phyloP scores from a whole-genome alignment of 2,113 vertebrate species.

The Spermophilus dauricus region DNA sequence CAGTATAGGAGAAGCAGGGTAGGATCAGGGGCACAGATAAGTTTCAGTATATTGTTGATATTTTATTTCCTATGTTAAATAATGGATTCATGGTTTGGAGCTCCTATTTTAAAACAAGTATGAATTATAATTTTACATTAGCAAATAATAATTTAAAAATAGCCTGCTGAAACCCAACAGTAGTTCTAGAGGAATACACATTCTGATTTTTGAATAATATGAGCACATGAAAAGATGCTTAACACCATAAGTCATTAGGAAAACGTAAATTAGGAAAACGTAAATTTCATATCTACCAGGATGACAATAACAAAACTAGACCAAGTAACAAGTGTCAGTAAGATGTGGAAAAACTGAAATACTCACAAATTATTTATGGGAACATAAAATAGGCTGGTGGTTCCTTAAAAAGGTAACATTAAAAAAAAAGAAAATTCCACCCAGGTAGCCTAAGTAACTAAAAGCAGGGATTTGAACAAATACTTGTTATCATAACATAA shows the following conservation, averaged over 20 bases:
- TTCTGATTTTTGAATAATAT: constrained; percentile 24
- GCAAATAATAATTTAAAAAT: constrained; percentile 32
- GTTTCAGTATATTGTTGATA: neutral
- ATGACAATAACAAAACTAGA: neutral
- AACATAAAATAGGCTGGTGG: neutral
- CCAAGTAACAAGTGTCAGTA: neutral
- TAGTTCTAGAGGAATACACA: constrained; percentile 38
- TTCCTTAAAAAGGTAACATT: constrained; percentile 22
- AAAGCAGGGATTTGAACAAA: neutral
- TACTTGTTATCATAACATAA: neutral
- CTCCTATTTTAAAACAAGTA: neutral
- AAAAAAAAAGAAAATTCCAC: neutral
- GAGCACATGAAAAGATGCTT: neutral
- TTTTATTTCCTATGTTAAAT: constrained; percentile 50
- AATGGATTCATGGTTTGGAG: neutral
- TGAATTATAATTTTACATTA: constrained; percentile 10
- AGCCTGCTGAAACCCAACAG: neutral
- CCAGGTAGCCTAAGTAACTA: neutral
- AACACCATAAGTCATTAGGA: neutral
- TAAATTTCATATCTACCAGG: neutral
- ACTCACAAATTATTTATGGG: neutral
- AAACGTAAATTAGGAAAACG: constrained; percentile 29
- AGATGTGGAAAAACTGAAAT: constrained; percentile 14
- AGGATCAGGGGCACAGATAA: neutral
- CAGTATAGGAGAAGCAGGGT: neutral